Evolutionary conservation across 2,888 invertebrate species (phyloP), one percentile per base, ranked within the genome.

Genomic region (Eupithecia pulchellata): DNA sequence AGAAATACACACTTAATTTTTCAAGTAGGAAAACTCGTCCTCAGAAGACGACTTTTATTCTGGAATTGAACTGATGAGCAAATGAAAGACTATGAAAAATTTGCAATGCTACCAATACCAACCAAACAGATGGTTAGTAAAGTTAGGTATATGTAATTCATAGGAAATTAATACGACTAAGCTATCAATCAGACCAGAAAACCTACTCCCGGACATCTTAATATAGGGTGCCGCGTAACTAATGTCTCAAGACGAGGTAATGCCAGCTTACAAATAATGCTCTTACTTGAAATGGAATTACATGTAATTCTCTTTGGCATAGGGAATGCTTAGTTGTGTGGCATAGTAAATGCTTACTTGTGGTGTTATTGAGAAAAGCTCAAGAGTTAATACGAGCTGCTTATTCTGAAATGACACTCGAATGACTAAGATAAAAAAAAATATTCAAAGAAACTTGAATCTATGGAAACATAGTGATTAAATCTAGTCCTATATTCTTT

Each of bases 221-320:
- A 52, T 52, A 20, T 32, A 60, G 32, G 20, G n/a, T 8, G 29
- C 17, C 17, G 4, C 3, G 32, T 30, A 32, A 60, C 63, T 68
- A 71, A 71, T 68, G 36, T n/a, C 58, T 66, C 65, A 42, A 64
- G 29, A 65, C 64, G 64, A 74, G 63, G 69, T 66, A 75, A 75
- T 71, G 66, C 65, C 61, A 57, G 75, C 72, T 72, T 72, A 73
- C 72, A 58, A 68, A 36, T 74, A 74, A 73, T 72, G 69, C 73
- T 75, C 72, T 76, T 74, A 77, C 73, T 72, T 68, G 72, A 76
- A 77, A 74, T 76, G 70, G 71, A 75, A 76, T 74, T 72, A 71
- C 69, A 47, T 60, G 71, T 77, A 76, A 76, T 75, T 72, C 73
- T 65, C 62, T 61, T 70, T 77, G 73, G 71, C 75, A 74, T 69